Percentiles rank a stretch among this genome's conserved stretches.
These are phyloP conservation scores for Sthenelais limicola DNA, from an alignment of 2,888 invertebrate species.

Conservation along the genomic window DNA sequence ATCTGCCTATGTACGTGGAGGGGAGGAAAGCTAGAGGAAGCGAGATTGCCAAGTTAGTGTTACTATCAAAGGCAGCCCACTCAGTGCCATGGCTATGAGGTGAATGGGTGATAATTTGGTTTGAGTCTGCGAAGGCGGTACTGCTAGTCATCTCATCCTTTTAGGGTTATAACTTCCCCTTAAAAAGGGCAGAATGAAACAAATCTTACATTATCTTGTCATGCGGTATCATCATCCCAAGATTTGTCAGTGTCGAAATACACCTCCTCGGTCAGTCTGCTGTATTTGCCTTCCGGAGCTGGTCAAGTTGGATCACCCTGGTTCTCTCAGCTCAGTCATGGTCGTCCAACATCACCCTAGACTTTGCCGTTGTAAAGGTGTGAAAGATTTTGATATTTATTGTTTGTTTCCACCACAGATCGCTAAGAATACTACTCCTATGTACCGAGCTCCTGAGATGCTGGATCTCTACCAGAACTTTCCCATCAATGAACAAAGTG, in stretches of 20 bases:
- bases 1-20: too few species aligned
- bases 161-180: too few species aligned
- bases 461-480: conserved; percentile 97
- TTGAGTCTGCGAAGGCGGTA: too few species aligned
- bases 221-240: conserved; percentile 25
- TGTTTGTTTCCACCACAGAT: conserved; percentile 68
- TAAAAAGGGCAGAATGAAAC: too few species aligned
- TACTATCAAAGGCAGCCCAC: too few species aligned
- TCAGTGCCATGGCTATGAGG: too few species aligned
- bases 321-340: background rate
- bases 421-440: conserved; percentile 77
- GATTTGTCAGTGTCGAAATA: conserved; percentile 17
- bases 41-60: too few species aligned
- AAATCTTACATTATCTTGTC: conserved; percentile 18
- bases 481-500: conserved; percentile 90
- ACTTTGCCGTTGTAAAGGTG: conserved; percentile 2
- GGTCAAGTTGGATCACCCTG: background rate
- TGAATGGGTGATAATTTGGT: too few species aligned
- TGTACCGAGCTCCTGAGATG: conserved; percentile 99
- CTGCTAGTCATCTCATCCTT: too few species aligned
- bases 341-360: conserved; percentile 28
- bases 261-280: background rate
- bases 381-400: background rate
- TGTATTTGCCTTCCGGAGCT: conserved; percentile 28
- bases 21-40: too few species aligned